Conservation (phyloP, 2,797 vertebrate species). For the Coracias cyanogaster region DNA sequence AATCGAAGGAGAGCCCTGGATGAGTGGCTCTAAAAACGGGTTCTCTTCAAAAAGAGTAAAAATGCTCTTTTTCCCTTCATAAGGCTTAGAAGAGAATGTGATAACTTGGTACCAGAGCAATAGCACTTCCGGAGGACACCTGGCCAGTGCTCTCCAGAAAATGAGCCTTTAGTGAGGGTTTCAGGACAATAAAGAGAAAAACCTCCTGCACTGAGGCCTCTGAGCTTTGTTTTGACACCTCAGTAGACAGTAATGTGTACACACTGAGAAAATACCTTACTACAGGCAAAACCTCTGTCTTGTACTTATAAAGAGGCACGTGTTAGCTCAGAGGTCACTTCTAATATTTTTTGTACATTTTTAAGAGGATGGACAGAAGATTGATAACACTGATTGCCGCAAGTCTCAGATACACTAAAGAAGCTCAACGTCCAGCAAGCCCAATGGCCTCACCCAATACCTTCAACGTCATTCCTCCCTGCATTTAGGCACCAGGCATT, state of each 20-base stretch:
- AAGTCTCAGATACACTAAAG: neutral
- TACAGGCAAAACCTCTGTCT: neutral
- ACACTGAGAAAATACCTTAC: neutral
- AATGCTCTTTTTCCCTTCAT: neutral
- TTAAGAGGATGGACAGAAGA: neutral
- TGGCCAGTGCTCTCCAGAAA: rapidly evolving
- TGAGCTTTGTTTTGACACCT: neutral
- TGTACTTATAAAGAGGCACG: neutral
- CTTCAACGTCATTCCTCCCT: neutral
- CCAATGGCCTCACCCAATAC: neutral
- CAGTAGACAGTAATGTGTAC: neutral
- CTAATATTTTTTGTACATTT: neutral
- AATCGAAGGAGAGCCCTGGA: rapidly evolving
- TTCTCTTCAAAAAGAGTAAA: neutral
- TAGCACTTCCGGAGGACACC: neutral
- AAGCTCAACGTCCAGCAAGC: neutral
- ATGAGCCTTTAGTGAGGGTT: neutral
- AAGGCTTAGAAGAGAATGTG: no score
- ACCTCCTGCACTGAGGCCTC: no score
- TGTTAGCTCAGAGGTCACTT: neutral
- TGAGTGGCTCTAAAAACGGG: rapidly evolving
- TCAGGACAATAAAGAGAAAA: neutral
- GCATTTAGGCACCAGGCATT: neutral
- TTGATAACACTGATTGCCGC: neutral
- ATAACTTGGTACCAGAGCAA: neutral